Percentiles rank a stretch among this genome's conserved stretches.
These are phyloP conservation scores for Drosophila ogumai DNA, from an alignment of 1,140 invertebrate species.

Conservation along the genomic window DNA sequence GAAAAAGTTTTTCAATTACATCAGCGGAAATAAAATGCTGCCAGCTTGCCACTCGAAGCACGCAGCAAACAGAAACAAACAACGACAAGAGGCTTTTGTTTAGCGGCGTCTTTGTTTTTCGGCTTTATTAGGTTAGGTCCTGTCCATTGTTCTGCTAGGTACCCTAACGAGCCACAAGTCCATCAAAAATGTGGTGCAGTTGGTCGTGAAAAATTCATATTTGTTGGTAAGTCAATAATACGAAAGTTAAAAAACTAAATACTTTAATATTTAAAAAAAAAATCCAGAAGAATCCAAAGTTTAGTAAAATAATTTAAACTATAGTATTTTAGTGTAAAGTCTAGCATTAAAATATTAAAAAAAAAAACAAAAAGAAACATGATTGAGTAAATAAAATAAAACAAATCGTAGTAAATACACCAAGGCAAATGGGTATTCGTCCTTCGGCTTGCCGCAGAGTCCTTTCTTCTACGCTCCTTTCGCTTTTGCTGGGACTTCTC, in stretches of 20 bases:
- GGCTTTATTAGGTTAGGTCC: slow-evolving; percentile 80
- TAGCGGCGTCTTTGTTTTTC: slow-evolving; percentile 77
- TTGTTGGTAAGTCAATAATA: not conserved
- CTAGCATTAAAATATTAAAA: not conserved
- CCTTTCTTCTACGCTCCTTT: not conserved
- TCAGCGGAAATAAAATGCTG: slow-evolving; percentile 84
- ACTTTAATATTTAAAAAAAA: not conserved
- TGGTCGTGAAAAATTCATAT: not conserved
- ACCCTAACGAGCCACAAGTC: slow-evolving; percentile 9
- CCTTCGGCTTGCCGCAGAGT: slow-evolving; percentile 8
- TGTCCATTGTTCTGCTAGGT: slow-evolving; percentile 34
- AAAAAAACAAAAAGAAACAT: not conserved
- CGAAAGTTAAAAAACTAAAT: not conserved
- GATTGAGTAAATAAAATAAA: not conserved
- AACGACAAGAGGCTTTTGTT: slow-evolving; percentile 70
- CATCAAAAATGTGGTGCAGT: slow-evolving; percentile 1
- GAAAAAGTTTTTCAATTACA: slow-evolving; percentile 85
- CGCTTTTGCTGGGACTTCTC: slow-evolving; percentile 16
- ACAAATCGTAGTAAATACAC: not conserved
- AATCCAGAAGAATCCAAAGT: not conserved
- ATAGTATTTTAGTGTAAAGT: not conserved
- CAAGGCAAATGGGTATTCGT: not conserved
- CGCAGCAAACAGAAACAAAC: slow-evolving; percentile 53
- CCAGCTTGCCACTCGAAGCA: slow-evolving; percentile 81
- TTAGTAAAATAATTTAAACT: too few relatives aligned